Evolutionary conservation across 2,888 invertebrate species (phyloP).

Genomic region (Himalopsyche kuldschensis): DNA sequence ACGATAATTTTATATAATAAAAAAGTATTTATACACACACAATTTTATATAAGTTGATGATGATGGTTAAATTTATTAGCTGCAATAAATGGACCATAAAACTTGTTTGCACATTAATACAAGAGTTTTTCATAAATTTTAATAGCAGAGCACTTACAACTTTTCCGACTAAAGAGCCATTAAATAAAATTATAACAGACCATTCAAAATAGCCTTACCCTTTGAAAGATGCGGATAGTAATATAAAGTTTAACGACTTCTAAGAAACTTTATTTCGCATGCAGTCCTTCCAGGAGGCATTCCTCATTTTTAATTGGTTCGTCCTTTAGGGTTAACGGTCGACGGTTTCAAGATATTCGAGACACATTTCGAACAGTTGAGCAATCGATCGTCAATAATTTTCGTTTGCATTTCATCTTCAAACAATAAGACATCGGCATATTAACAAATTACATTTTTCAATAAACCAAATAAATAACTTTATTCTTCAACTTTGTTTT

Average conservation of each 20-base stretch:
- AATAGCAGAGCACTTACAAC: neutral
- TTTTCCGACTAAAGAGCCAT: neutral
- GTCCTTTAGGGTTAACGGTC: constrained; percentile 1
- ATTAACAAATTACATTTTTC: too few species aligned
- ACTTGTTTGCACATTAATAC: neutral
- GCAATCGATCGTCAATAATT: neutral
- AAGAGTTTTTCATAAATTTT: neutral
- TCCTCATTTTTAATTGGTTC: neutral
- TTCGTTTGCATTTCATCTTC: neutral
- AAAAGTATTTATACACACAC: neutral
- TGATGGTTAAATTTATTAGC: too few species aligned
- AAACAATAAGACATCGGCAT: too few species aligned
- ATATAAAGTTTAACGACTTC: neutral
- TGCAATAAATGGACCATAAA: neutral
- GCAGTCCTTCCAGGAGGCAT: constrained; percentile 1
- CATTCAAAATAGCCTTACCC: neutral
- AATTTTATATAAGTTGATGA: too few species aligned
- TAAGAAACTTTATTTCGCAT: neutral
- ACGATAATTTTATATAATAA: too few species aligned
- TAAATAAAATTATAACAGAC: neutral
- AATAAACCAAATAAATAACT: too few species aligned
- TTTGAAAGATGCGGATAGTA: neutral
- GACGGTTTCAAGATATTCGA: neutral
- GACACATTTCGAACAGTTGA: neutral
- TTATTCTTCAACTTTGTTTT: too few species aligned